Percentiles rank a stretch among this genome's conserved stretches.
phyloP scores from a whole-genome alignment of 2,113 vertebrate species.

The Xiphias gladius region DNA sequence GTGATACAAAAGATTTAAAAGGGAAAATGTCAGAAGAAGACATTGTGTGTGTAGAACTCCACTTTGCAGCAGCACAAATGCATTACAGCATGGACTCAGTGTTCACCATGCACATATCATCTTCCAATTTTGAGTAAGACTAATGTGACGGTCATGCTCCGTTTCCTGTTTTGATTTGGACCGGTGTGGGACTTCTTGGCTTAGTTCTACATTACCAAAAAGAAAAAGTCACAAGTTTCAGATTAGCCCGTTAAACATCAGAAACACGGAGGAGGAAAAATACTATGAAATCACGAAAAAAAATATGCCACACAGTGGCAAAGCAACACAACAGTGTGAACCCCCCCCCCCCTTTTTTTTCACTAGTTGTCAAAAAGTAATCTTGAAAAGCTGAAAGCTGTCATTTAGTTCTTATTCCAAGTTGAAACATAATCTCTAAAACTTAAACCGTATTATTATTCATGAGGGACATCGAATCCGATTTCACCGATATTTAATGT shows the following conservation, averaged over 20 bases:
- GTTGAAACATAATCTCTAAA: constrained; percentile 57
- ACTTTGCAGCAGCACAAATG: constrained; percentile 6
- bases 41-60: neutral
- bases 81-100: constrained; percentile 4
- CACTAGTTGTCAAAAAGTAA: constrained; percentile 67
- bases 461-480: constrained; percentile 50
- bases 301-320: constrained; percentile 18
- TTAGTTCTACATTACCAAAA: neutral
- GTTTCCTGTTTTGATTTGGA: constrained; percentile 23
- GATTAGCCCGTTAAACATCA: constrained; percentile 8
- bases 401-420: constrained; percentile 38
- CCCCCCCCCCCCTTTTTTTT: neutral
- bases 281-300: constrained; percentile 21
- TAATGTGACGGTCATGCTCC: neutral
- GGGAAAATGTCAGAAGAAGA: constrained; percentile 14
- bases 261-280: constrained; percentile 24
- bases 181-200: neutral
- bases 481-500: constrained; percentile 56
- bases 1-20: neutral
- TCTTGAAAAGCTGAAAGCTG: constrained; percentile 54
- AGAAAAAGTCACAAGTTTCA: neutral
- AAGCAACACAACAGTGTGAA: constrained; percentile 14
- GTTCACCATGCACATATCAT: neutral
- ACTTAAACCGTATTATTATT: constrained; percentile 64
- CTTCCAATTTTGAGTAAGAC: neutral